Evolutionary conservation across 2,797 vertebrate species (phyloP), one percentile per base, ranked within the genome.

Genomic region (Amblyopsis hoosieri): DNA sequence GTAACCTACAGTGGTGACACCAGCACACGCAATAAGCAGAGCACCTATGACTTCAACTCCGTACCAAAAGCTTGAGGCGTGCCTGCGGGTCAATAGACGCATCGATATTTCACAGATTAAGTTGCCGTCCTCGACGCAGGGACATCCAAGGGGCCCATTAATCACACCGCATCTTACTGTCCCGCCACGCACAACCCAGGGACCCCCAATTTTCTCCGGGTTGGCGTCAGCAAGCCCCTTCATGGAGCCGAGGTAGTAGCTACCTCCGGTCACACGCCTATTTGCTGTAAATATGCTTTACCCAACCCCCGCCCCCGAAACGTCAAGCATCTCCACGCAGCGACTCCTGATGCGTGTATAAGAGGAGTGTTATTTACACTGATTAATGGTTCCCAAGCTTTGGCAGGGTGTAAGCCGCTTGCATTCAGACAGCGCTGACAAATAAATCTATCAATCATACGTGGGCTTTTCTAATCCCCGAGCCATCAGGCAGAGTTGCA

Each of bases 361-460:
- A 91, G 84, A 88, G 61, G 80, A 82, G 76, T 63, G 85, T 84
- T 86, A 82, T 83, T 89, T 86, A 85, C 87, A 76, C 87, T 94
- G 93, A 94, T 94, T 91, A 93, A 94, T 93, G 91, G 85, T 60
- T 62, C 69, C 77, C 63, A 54, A 37, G 82, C 75, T 84, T 57
- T 71, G 72, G 87, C 69, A 52, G 78, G 68, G 66, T 79, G 79
- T 79, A 83, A 87, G 81, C 80, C 10, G 82, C 83, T 79, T 15
- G 79, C 67, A 69, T 82, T 77, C 84, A 79, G 85, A 86, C 85
- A 87, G 81, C 82, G 45, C 45, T 86, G 88, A 89, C 89, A 92
- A 92, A 94, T 92, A 89, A 86, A 91, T 90, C 90, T 83, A 93
- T 92, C 91, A 91, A 93, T 92, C 91, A 92, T 84, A 74, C 49